Conservation (phyloP, 2,888 invertebrate genomes). For the Caenorhabditis sinica region DNA sequence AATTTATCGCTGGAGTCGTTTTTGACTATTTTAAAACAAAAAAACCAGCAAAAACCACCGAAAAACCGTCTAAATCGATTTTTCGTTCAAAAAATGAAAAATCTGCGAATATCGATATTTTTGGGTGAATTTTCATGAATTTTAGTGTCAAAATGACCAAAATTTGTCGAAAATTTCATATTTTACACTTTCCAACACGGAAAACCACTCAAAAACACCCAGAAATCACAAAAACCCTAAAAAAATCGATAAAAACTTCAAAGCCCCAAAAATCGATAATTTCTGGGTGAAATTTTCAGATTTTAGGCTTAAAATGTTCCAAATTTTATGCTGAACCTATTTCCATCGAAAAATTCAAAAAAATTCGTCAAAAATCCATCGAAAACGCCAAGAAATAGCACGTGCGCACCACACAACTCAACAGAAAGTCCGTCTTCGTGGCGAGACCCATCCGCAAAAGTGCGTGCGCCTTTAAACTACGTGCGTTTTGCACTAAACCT, state of each 20-base stretch:
- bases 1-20: too few relatives aligned
- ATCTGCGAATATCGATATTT: background rate
- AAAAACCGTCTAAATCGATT: background rate
- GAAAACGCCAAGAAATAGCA: slow-evolving; percentile 16
- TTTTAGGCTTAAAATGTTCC: background rate
- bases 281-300: background rate
- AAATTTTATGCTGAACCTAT: background rate
- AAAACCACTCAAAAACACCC: background rate
- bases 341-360: background rate
- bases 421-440: slow-evolving; percentile 67
- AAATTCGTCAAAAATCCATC: background rate
- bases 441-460: slow-evolving; percentile 49
- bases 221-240: background rate
- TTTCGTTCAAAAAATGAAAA: background rate
- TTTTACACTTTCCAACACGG: background rate
- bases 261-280: slow-evolving; percentile 20
- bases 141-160: background rate
- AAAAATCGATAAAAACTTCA: background rate
- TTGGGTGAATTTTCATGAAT: background rate
- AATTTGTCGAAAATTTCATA: background rate
- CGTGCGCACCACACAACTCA: slow-evolving; percentile 35
- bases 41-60: background rate
- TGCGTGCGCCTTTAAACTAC: slow-evolving; percentile 62
- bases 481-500: background rate
- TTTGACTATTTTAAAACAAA: too few relatives aligned